Evolutionary conservation across 2,797 vertebrate genomes (phyloP).

Genomic region (Gymnothorax reevesii): DNA sequence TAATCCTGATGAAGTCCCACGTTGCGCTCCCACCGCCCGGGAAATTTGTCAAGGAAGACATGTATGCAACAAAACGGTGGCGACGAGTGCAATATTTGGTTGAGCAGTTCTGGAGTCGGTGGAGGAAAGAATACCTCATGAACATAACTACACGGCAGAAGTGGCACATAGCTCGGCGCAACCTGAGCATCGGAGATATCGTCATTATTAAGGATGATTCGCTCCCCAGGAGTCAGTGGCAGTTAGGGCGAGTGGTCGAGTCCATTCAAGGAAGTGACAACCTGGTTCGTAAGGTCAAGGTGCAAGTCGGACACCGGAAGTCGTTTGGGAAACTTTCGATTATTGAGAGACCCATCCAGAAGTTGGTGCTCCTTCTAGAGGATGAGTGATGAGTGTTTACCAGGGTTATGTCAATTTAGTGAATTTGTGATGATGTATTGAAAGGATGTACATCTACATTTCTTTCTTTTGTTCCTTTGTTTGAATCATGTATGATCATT

Average conservation of each 20-base stretch:
- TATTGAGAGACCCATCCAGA: constrained; percentile 24
- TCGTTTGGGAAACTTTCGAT: neutral
- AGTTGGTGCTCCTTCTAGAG: constrained; percentile 19
- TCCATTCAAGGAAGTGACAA: too few species aligned
- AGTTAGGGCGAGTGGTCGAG: too few species aligned
- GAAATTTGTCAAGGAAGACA: too few species aligned
- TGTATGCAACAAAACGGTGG: constrained; percentile 39
- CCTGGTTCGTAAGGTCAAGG: too few species aligned
- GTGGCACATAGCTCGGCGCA: constrained; percentile 28
- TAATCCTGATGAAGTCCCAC: constrained; percentile 45
- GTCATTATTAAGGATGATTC: too few species aligned
- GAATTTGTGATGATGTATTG: too few species aligned
- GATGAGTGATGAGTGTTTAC: constrained; percentile 16
- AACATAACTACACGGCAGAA: constrained; percentile 37
- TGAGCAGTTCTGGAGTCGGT: too few species aligned
- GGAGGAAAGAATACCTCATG: constrained; percentile 36
- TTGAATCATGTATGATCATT: too few species aligned
- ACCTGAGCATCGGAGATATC: constrained; percentile 29
- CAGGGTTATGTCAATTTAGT: too few species aligned
- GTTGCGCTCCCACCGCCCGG: constrained; percentile 38
- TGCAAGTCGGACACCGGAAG: constrained; percentile 24
- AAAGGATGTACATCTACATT: too few species aligned
- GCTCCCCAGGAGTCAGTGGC: too few species aligned
- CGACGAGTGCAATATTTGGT: constrained; percentile 28
- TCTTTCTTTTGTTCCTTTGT: too few species aligned